These are phyloP conservation scores for Caenorhabditis wallacei DNA, from an alignment of 2,888 invertebrate species.

Conservation along the genomic window DNA sequence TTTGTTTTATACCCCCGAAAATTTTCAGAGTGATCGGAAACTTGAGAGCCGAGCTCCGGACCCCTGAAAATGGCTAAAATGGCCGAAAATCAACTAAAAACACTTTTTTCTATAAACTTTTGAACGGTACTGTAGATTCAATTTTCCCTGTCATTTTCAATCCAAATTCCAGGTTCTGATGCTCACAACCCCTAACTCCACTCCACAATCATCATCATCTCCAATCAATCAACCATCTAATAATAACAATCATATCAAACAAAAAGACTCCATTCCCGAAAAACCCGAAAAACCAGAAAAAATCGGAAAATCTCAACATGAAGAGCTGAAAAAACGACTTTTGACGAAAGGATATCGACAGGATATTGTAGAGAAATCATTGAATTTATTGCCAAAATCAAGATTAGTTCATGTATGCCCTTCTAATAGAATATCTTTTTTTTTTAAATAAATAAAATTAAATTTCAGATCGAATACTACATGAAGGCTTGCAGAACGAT, in stretches of 20 bases:
- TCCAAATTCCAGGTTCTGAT: conserved; percentile 38
- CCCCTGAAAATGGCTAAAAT: too few species aligned
- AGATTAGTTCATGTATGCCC: conserved; percentile 63
- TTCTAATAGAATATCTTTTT: background rate
- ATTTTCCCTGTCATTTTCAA: background rate
- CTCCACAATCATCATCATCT: conserved; percentile 20
- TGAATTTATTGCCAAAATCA: conserved; percentile 55
- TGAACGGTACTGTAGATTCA: too few species aligned
- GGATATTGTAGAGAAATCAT: conserved; percentile 63
- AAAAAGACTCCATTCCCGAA: too few species aligned
- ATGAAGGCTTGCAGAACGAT: conserved; percentile 72
- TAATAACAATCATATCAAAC: conserved; percentile 42
- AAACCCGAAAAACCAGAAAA: conserved; percentile 3
- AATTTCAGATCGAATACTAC: conserved; percentile 74
- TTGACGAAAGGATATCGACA: conserved; percentile 66
- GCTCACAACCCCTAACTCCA: conserved; percentile 12
- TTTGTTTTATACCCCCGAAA: too few species aligned
- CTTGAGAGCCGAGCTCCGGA: too few species aligned
- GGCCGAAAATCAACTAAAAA: too few species aligned
- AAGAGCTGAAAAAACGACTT: conserved; percentile 56
- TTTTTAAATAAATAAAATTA: too few species aligned
- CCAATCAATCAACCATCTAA: conserved; percentile 27
- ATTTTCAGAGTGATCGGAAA: too few species aligned
- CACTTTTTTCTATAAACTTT: too few species aligned
- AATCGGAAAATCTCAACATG: conserved; percentile 30